phyloP scores from a whole-genome alignment of 1,140 invertebrate species.

The Venturia canescens region DNA sequence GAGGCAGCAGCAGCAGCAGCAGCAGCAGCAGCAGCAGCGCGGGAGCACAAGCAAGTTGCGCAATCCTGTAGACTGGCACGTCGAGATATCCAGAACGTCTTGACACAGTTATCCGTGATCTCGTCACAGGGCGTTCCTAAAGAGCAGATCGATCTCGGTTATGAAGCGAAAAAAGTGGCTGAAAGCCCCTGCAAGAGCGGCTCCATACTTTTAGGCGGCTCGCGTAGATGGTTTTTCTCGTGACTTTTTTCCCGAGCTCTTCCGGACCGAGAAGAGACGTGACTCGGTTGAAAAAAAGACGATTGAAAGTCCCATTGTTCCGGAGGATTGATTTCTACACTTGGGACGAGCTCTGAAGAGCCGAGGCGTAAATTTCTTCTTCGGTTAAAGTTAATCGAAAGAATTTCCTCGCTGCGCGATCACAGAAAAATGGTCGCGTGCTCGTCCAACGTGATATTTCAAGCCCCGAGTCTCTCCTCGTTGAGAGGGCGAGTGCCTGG shows the following conservation, averaged over 20 bases:
- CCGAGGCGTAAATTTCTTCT: background rate
- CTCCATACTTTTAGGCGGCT: background rate
- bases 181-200: background rate
- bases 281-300: background rate
- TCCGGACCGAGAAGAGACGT: background rate
- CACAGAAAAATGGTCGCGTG: background rate
- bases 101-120: slow-evolving; percentile 65
- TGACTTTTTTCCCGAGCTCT: background rate
- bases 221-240: background rate
- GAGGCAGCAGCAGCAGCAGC: slow-evolving; percentile 44
- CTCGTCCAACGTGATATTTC: slow-evolving; percentile 23
- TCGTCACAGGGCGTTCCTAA: slow-evolving; percentile 48
- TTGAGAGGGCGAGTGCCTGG: slow-evolving; percentile 21
- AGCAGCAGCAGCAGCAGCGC: slow-evolving; percentile 47
- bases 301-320: background rate
- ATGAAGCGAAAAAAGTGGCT: slow-evolving; percentile 34
- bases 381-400: background rate
- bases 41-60: slow-evolving; percentile 59
- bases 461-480: slow-evolving; percentile 1
- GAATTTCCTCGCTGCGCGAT: slow-evolving; percentile 5
- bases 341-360: background rate
- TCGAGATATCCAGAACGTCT: slow-evolving; percentile 65
- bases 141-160: slow-evolving; percentile 37
- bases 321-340: background rate
- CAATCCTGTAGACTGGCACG: slow-evolving; percentile 56